A percentile compares a stretch with the other conserved stretches of the same genome.
phyloP scores from a whole-genome alignment of 2,888 invertebrate species.

The Drosophila niveifrons region DNA sequence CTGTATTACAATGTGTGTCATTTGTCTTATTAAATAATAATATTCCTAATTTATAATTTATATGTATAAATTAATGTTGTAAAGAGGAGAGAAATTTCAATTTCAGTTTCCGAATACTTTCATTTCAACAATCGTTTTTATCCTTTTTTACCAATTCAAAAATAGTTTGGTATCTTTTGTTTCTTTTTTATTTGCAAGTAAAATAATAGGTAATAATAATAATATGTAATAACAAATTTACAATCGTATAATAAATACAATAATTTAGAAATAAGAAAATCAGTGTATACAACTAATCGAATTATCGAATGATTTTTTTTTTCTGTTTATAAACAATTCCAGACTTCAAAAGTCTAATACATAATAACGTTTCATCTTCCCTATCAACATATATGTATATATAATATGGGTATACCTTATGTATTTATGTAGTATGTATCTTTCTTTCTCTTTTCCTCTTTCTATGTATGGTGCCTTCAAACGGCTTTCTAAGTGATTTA shows the following conservation, averaged over 20 bases:
- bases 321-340: conserved; percentile 62
- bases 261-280: conserved; percentile 61
- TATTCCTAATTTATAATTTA: conserved; percentile 31
- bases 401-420: conserved; percentile 8
- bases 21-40: conserved; percentile 53
- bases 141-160: conserved; percentile 63
- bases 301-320: conserved; percentile 20
- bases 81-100: conserved; percentile 69
- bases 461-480: conserved; percentile 24
- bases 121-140: conserved; percentile 47
- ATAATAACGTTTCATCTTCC: conserved; percentile 46
- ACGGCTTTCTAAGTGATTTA: conserved; percentile 31
- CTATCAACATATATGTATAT: conserved; percentile 7
- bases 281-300: conserved; percentile 35
- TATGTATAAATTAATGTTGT: conserved; percentile 44
- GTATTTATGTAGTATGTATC: conserved; percentile 12
- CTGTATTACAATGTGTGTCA: conserved; percentile 54
- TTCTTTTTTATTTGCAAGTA: conserved; percentile 18
- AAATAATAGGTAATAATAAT: conserved; percentile 38
- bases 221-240: conserved; percentile 52
- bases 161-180: conserved; percentile 54
- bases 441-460: conserved; percentile 22
- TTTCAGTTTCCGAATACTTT: conserved; percentile 71
- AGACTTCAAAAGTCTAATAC: conserved; percentile 76
- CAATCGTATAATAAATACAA: conserved; percentile 55